phyloP scores from a whole-genome alignment of 2,888 invertebrate genomes.

The Apantesis nais region DNA sequence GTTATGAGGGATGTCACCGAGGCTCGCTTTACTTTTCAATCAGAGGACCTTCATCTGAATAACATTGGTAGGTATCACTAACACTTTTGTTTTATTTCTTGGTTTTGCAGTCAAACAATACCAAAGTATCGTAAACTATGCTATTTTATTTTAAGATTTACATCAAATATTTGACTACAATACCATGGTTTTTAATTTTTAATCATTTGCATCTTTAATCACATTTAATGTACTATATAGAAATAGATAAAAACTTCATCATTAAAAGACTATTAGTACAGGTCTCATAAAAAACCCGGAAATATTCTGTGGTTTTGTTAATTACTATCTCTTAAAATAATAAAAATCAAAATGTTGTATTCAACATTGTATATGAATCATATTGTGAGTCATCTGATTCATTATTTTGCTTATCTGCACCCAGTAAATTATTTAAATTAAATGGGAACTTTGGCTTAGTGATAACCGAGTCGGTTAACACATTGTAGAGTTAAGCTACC shows the following conservation, averaged over 20 bases:
- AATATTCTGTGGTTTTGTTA: neutral
- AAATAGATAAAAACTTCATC: too few relatives aligned
- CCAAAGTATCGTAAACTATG: neutral
- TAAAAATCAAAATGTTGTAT: too few relatives aligned
- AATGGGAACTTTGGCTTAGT: too few relatives aligned
- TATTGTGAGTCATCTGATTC: too few relatives aligned
- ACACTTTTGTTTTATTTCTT: constrained; percentile 23
- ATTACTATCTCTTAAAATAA: neutral
- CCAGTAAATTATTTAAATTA: too few relatives aligned
- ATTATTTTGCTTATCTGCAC: too few relatives aligned
- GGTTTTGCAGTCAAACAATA: neutral
- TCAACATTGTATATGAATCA: too few relatives aligned
- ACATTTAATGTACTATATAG: neutral
- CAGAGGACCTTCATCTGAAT: constrained; percentile 81
- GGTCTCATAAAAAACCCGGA: neutral
- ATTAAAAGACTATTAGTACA: neutral
- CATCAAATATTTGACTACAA: neutral
- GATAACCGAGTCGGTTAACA: too few relatives aligned
- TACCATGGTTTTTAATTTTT: neutral
- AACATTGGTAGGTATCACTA: constrained; percentile 72
- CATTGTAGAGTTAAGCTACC: too few relatives aligned
- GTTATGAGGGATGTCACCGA: constrained; percentile 73
- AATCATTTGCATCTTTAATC: neutral
- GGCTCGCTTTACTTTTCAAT: constrained; percentile 79
- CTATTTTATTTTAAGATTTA: neutral